These are phyloP conservation scores for Oscheius onirici DNA, from an alignment of 2,888 invertebrate species.

Conservation along the genomic window DNA sequence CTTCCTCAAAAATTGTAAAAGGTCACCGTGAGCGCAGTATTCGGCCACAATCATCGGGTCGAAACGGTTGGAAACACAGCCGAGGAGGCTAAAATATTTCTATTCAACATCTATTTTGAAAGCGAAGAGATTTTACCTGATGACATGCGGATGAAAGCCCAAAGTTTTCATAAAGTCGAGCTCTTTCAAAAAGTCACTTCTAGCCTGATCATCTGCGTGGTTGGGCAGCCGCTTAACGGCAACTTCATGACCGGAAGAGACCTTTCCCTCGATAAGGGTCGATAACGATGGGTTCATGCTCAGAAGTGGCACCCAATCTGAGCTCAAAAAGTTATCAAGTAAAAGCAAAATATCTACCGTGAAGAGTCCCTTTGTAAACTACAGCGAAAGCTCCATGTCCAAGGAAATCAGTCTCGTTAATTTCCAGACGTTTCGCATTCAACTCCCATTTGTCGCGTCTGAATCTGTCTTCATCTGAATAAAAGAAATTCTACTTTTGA, in stretches of 20 bases:
- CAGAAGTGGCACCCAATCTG: conserved; percentile 40
- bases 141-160: conserved; percentile 57
- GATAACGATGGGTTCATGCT: conserved; percentile 38
- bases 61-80: conserved; percentile 51
- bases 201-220: conserved; percentile 54
- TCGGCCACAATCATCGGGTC: conserved; percentile 60
- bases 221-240: conserved; percentile 60
- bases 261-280: conserved; percentile 37
- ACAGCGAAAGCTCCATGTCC: conserved; percentile 63
- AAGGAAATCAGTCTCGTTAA: conserved; percentile 51
- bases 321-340: background rate
- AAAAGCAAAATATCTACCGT: conserved; percentile 28
- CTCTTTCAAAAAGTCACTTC: conserved; percentile 58
- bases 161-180: conserved; percentile 63
- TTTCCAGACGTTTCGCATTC: conserved; percentile 40
- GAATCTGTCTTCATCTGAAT: conserved; percentile 14
- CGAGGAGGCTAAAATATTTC: conserved; percentile 47
- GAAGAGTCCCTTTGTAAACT: conserved; percentile 57
- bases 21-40: conserved; percentile 56
- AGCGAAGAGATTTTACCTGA: conserved; percentile 19
- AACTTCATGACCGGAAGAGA: conserved; percentile 43
- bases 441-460: conserved; percentile 54
- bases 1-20: conserved; percentile 48
- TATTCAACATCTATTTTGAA: no score
- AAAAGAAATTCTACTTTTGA: background rate